Evolutionary conservation across 2,113 vertebrate species (phyloP), one percentile per base, ranked within the genome.

Genomic region (Melanocharis versteri): DNA sequence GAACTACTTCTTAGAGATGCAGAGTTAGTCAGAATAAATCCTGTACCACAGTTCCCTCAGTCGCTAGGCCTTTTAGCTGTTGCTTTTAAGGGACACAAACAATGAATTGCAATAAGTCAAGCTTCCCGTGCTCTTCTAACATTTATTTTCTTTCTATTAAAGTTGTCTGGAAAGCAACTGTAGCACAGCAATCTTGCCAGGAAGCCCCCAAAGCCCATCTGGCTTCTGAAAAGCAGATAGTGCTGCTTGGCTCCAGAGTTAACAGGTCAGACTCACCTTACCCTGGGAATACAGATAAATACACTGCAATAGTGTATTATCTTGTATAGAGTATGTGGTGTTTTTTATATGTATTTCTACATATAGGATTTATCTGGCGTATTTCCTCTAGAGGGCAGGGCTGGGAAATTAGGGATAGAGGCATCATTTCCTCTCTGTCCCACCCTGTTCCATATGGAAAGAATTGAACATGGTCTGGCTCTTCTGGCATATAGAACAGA

Each of bases 1-100:
- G 28, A 83, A 87, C 61, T 85, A 20, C 82, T 83, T 75, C 56
- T 83, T 48, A 33, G 1, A 94, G 85, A 95, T 90, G 86, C 83
- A 92, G 90, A 96, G 87, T 93, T 95, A 84, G 84, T 87, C 83
- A 84, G 80, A 92, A 83, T 68, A 94, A 95, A 94, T 87, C 80
- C 64, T 81, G 68, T 58, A 70, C 48, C 83, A 31, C 69, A 61
- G 72, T 15, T 75, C 71, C 27, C 64, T 62, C 56, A 10, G 64
- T 28, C 20, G 13, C 47, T 8, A 68, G 83, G 30, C 26, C 60
- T 92, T 93, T 89, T 40, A 90, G 51, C 64, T 93, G 83, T 56
- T 35, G 76, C 56, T 96, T 93, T 77, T 53, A 86, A 73, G 39
- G 35, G 21, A 64, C 48, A 28, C 39, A 39, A 53, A 47, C 47